Percentiles rank a stretch among this genome's conserved stretches.
Conservation (phyloP, 2,888 invertebrate species). For the Chironomus riparius region DNA sequence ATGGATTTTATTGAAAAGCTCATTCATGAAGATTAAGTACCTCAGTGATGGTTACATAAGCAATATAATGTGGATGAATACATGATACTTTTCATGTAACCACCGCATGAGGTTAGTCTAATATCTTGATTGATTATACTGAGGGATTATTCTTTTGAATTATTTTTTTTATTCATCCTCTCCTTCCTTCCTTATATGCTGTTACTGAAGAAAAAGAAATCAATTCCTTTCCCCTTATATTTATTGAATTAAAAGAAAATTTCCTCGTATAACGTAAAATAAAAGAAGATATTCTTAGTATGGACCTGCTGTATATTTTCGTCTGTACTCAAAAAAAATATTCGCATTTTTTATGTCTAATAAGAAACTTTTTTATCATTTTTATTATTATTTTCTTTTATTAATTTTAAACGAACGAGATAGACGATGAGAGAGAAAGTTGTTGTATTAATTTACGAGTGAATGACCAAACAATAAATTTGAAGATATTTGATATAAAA, state of each 20-base stretch:
- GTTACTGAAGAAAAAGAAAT: neutral
- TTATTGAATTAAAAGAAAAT: neutral
- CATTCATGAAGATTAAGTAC: neutral
- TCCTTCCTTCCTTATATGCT: neutral
- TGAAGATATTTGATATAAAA: no score
- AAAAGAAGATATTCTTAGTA: no score
- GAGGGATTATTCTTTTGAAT: slow-evolving; percentile 14
- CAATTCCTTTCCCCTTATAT: neutral
- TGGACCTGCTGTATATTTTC: no score
- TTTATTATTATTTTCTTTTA: no score
- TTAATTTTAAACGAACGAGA: no score
- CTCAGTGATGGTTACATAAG: neutral
- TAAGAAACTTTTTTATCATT: no score
- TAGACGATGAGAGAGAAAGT: no score
- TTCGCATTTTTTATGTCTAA: no score
- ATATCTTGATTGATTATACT: slow-evolving; percentile 10
- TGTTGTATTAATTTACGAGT: no score
- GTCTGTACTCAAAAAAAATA: no score
- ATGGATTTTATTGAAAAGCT: neutral
- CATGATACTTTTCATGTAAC: neutral
- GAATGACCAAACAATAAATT: no score
- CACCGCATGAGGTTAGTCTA: neutral
- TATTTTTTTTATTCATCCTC: neutral
- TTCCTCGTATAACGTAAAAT: neutral
- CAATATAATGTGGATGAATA: neutral